Conservation (phyloP, 2,113 vertebrate genomes). For the Bubo scandiacus region DNA sequence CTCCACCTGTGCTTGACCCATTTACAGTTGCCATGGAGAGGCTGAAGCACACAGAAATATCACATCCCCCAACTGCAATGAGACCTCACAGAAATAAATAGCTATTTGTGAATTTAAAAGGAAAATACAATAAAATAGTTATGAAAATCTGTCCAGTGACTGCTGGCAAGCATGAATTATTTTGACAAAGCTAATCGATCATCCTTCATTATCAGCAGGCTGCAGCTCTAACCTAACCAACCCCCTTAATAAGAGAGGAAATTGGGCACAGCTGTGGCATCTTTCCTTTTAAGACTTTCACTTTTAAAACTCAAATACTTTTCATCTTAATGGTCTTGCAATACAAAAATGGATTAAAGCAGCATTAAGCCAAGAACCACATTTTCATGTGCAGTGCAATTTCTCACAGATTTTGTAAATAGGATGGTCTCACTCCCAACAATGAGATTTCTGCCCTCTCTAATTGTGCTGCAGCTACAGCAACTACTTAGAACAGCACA, state of each 20-base stretch:
- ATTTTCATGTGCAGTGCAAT: not conserved
- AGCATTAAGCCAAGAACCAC: not conserved
- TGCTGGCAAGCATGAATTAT: not conserved
- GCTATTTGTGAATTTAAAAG: not conserved
- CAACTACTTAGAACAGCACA: not conserved
- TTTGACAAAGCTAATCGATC: not conserved
- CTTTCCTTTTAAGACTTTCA: not conserved
- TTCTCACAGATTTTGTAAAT: not conserved
- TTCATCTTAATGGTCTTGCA: not conserved
- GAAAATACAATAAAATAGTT: not conserved
- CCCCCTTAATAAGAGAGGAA: not conserved
- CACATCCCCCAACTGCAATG: not conserved
- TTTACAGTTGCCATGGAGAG: constrained; percentile 43
- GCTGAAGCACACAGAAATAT: not conserved
- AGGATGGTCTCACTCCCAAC: not conserved
- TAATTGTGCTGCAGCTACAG: not conserved
- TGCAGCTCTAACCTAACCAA: not conserved
- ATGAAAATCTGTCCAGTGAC: not conserved
- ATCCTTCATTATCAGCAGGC: not conserved
- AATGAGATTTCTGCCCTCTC: not conserved
- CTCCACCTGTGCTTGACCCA: not conserved
- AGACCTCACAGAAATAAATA: not conserved
- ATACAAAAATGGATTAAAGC: not conserved
- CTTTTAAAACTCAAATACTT: not conserved
- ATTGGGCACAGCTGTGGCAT: not conserved